phyloP scores from a whole-genome alignment of 2,888 invertebrate genomes.

The Drosophila meridiana region DNA sequence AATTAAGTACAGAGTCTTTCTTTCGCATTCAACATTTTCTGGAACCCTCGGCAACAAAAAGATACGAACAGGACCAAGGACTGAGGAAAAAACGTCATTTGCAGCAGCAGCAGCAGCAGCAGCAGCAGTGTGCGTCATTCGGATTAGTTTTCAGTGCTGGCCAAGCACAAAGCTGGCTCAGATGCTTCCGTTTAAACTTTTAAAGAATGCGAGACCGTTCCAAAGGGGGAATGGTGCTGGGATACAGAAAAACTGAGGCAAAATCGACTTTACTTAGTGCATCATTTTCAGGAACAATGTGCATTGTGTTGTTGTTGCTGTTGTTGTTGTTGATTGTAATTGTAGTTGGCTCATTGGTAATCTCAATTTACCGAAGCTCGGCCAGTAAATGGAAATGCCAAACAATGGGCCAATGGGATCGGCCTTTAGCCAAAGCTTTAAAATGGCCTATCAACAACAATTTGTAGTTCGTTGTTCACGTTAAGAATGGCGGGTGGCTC shows the following conservation, averaged over 20 bases:
- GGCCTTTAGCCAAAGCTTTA: slow-evolving; percentile 55
- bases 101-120: background rate
- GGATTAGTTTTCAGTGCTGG: slow-evolving; percentile 5
- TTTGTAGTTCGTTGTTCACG: slow-evolving; percentile 76
- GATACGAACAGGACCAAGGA: background rate
- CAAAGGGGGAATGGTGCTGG: background rate
- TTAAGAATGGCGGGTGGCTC: slow-evolving; percentile 11
- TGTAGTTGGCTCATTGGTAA: slow-evolving; percentile 76
- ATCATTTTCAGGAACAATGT: slow-evolving; percentile 58
- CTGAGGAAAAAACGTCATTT: slow-evolving; percentile 5
- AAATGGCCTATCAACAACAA: slow-evolving; percentile 74
- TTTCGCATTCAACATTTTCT: background rate
- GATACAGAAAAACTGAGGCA: too few species aligned
- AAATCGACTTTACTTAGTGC: slow-evolving; percentile 34
- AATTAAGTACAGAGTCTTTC: background rate
- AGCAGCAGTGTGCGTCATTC: slow-evolving; percentile 10
- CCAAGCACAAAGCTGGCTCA: slow-evolving; percentile 12
- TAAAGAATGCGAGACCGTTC: slow-evolving; percentile 43
- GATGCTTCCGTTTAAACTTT: slow-evolving; percentile 40
- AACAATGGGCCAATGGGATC: slow-evolving; percentile 43
- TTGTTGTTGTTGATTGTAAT: slow-evolving; percentile 42
- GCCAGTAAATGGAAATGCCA: slow-evolving; percentile 54
- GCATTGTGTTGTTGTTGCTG: slow-evolving; percentile 53
- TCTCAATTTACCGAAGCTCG: slow-evolving; percentile 72
- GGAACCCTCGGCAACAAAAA: background rate